These are phyloP conservation scores for Scyliorhinus canicula DNA, from an alignment of 2,797 vertebrate genomes.

Conservation along the genomic window DNA sequence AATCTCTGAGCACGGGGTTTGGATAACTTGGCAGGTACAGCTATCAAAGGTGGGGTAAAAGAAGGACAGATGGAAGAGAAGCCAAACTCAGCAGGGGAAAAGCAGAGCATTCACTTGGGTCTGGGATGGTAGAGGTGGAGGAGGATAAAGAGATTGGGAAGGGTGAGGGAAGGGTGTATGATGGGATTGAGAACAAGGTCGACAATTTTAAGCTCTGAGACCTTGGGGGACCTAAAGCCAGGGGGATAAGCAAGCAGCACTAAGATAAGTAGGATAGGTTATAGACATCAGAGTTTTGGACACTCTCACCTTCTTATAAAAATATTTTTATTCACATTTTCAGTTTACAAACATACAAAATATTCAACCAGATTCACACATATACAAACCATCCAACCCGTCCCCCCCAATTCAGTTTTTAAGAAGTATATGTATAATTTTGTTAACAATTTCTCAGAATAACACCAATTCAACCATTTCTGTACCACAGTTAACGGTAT, in stretches of 20 bases:
- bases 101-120: neutral
- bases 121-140: neutral
- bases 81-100: neutral
- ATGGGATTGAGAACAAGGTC: neutral
- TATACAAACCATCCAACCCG: no score
- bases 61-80: neutral
- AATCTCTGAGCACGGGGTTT: neutral
- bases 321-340: no score
- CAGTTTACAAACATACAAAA: no score
- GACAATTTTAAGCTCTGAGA: neutral
- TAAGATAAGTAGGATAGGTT: neutral
- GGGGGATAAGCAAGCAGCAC: neutral
- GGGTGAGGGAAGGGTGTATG: neutral
- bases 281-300: neutral
- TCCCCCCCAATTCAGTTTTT: no score
- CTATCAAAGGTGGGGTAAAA: neutral
- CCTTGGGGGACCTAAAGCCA: neutral
- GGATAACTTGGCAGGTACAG: neutral
- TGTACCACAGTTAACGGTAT: no score
- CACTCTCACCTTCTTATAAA: no score
- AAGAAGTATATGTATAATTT: no score
- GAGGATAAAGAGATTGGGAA: neutral
- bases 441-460: no score
- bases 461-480: no score
- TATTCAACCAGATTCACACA: no score